Conservation (phyloP, 2,888 invertebrate genomes). For the Euplexia lucipara region DNA sequence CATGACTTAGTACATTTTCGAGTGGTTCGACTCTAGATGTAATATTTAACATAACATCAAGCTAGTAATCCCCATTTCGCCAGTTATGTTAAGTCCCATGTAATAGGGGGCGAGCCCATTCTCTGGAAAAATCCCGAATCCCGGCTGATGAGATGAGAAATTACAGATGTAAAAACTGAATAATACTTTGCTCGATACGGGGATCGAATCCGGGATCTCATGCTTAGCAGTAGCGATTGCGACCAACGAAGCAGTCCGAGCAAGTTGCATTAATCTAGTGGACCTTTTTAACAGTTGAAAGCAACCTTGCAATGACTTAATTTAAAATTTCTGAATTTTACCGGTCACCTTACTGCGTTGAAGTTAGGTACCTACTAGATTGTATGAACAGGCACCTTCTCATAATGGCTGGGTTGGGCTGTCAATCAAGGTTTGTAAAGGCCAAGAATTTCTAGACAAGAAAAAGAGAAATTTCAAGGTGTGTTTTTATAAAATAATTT, state of each 20-base stretch:
- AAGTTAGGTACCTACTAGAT: slow-evolving; percentile 26
- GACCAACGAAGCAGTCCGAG: too few species aligned
- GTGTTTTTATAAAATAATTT: neutral
- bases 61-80: too few species aligned
- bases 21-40: neutral
- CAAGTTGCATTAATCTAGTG: neutral
- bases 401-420: slow-evolving; percentile 46
- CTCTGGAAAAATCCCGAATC: too few species aligned
- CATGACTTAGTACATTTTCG: neutral
- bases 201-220: too few species aligned
- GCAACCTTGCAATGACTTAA: slow-evolving; percentile 51
- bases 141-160: too few species aligned
- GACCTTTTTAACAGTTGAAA: slow-evolving; percentile 20
- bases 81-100: too few species aligned
- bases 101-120: too few species aligned
- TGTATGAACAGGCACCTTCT: slow-evolving; percentile 42
- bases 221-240: too few species aligned
- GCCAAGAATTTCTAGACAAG: slow-evolving; percentile 14
- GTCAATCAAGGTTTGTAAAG: slow-evolving; percentile 45
- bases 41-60: too few species aligned
- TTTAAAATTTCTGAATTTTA: slow-evolving; percentile 54
- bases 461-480: slow-evolving; percentile 14
- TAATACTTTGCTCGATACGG: too few species aligned
- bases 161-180: too few species aligned
- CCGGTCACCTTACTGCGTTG: slow-evolving; percentile 52